A percentile compares a stretch with the other conserved stretches of the same genome.
phyloP scores from a whole-genome alignment of 2,888 invertebrate species.

The Priocnemis perturbator region DNA sequence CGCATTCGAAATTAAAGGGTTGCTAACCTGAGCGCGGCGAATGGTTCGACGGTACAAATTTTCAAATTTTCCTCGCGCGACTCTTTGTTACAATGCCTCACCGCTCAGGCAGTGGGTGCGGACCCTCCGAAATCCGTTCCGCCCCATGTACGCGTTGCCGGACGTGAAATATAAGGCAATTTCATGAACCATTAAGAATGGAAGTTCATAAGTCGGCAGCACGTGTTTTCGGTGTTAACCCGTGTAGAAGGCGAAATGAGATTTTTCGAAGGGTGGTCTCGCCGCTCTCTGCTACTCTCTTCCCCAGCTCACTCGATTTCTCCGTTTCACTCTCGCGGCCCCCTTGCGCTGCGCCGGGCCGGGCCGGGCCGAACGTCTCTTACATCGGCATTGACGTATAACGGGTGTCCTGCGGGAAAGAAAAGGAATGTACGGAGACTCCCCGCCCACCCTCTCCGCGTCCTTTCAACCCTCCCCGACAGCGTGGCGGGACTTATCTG shows the following conservation, averaged over 20 bases:
- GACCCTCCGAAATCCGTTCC: conserved; percentile 53
- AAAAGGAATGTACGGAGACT: conserved; percentile 20
- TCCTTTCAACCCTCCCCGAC: conserved; percentile 31
- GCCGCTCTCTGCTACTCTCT: conserved; percentile 2
- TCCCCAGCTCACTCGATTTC: neutral
- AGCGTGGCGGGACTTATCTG: conserved; percentile 30
- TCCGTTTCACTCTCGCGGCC: neutral
- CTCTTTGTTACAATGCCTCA: conserved; percentile 26
- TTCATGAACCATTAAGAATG: conserved; percentile 70
- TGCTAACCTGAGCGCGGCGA: no score
- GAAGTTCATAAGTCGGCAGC: conserved; percentile 69
- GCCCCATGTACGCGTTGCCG: conserved; percentile 54
- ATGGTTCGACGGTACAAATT: conserved; percentile 11
- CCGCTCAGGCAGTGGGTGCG: conserved; percentile 15
- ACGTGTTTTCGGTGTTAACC: conserved; percentile 70
- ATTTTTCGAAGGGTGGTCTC: conserved; percentile 60
- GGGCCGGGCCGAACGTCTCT: neutral
- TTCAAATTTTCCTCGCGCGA: conserved; percentile 27
- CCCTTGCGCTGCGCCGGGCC: neutral
- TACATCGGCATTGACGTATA: conserved; percentile 54
- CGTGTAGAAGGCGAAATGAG: conserved; percentile 68
- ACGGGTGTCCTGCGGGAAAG: conserved; percentile 45
- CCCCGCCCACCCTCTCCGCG: neutral
- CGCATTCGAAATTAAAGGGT: no score
- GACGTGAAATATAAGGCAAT: conserved; percentile 70